Evolutionary conservation across 2,113 vertebrate species (phyloP).

Genomic region (Centropristis striata): DNA sequence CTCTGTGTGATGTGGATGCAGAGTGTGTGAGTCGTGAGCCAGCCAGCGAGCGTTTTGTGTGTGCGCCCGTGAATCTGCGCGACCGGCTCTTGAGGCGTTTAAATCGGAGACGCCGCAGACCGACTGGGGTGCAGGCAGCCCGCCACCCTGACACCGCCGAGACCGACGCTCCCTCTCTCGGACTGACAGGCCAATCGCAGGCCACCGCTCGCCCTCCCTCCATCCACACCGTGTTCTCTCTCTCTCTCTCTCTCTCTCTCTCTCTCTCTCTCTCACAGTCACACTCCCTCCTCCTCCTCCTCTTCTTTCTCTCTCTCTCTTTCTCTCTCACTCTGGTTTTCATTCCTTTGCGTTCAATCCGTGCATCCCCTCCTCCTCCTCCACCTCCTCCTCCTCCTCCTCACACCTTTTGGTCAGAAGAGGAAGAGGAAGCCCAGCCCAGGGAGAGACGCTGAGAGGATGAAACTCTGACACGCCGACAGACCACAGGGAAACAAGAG

Average conservation of each 20-base stretch:
- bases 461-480: conserved; percentile 82
- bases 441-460: conserved; percentile 81
- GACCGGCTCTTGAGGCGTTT: conserved; percentile 51
- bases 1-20: conserved; percentile 53
- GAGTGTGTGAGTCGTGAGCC: conserved; percentile 65
- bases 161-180: conserved; percentile 74
- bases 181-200: conserved; percentile 77
- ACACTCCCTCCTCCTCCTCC: conserved; percentile 22
- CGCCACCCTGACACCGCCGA: conserved; percentile 59
- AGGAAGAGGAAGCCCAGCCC: conserved; percentile 77
- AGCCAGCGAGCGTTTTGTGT: conserved; percentile 40
- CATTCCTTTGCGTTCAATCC: conserved; percentile 68
- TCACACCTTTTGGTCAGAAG: conserved; percentile 77
- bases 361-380: conserved; percentile 59
- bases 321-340: conserved; percentile 60
- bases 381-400: conserved; percentile 49
- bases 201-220: conserved; percentile 61
- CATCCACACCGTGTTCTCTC: conserved; percentile 34
- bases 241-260: conserved; percentile 46
- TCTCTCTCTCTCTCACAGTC: conserved; percentile 32
- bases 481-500: conserved; percentile 77
- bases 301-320: conserved; percentile 36
- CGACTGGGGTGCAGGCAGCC: conserved; percentile 46
- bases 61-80: conserved; percentile 40
- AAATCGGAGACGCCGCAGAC: conserved; percentile 50